phyloP scores from a whole-genome alignment of 2,888 invertebrate genomes.

The Girardia tigrina region DNA sequence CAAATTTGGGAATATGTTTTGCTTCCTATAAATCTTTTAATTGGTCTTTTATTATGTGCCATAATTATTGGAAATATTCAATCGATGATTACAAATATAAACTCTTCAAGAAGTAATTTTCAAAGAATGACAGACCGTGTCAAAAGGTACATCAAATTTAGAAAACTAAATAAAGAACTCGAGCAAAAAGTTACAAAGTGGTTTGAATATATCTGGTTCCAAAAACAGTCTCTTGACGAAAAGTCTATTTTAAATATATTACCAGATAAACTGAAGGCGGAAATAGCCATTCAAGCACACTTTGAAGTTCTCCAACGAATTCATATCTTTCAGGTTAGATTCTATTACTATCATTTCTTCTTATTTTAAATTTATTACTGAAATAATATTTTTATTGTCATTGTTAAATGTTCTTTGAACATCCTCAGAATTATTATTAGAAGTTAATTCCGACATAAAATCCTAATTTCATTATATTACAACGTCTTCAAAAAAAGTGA shows the following conservation, averaged over 20 bases:
- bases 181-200: constrained; percentile 71
- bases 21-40: constrained; percentile 77
- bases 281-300: constrained; percentile 89
- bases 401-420: too few species aligned
- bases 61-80: constrained; percentile 90
- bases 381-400: too few species aligned
- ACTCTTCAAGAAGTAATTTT: constrained; percentile 79
- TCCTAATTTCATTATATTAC: too few species aligned
- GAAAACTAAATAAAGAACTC: constrained; percentile 60
- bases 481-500: too few species aligned
- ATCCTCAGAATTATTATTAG: too few species aligned
- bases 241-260: constrained; percentile 58
- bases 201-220: constrained; percentile 73
- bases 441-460: too few species aligned
- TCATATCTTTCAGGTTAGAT: constrained; percentile 59
- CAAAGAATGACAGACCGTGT: constrained; percentile 56
- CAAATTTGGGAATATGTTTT: constrained; percentile 78
- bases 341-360: too few species aligned
- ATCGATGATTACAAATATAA: constrained; percentile 76
- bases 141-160: constrained; percentile 86
- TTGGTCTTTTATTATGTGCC: constrained; percentile 85
- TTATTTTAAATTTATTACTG: too few species aligned
- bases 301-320: constrained; percentile 72
- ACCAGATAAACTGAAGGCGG: constrained; percentile 71
- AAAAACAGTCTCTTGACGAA: constrained; percentile 67